Evolutionary conservation across 2,797 vertebrate genomes (phyloP).

Genomic region (Denticeps clupeoides): DNA sequence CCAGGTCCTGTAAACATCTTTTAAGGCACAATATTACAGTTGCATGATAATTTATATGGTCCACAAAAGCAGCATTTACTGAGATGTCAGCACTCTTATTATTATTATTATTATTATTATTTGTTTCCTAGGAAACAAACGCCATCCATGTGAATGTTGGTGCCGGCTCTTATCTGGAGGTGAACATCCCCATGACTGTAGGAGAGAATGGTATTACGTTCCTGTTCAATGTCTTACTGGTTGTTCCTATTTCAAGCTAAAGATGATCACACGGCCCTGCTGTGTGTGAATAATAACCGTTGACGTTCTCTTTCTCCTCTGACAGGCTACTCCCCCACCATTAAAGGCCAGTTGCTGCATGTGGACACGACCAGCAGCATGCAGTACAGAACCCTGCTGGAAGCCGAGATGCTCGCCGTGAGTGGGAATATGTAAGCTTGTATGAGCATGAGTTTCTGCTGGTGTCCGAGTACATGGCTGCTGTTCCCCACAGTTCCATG

Average conservation of each 20-base stretch:
- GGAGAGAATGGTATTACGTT: conserved; percentile 70
- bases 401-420: conserved; percentile 97
- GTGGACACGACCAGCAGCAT: conserved; percentile 98
- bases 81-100: conserved; percentile 25
- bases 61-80: too few species aligned
- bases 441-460: neutral
- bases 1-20: too few species aligned
- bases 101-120: neutral
- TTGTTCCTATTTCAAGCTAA: neutral
- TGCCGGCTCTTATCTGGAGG: conserved; percentile 94
- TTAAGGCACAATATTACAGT: too few species aligned
- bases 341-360: conserved; percentile 94
- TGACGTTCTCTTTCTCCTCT: conserved; percentile 15
- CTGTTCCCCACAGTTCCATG: conserved; percentile 72
- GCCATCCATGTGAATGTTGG: conserved; percentile 97
- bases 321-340: conserved; percentile 89
- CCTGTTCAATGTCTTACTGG: neutral
- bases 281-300: too few species aligned
- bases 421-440: conserved; percentile 40
- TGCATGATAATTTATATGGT: too few species aligned
- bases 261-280: neutral
- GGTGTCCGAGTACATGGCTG: neutral
- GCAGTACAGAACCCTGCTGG: conserved; percentile 91
- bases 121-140: conserved; percentile 80
- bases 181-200: conserved; percentile 97